A percentile compares a stretch with the other conserved stretches of the same genome.
Evolutionary conservation across 2,113 vertebrate genomes (phyloP).

Genomic region (Gorsachius goisagi): DNA sequence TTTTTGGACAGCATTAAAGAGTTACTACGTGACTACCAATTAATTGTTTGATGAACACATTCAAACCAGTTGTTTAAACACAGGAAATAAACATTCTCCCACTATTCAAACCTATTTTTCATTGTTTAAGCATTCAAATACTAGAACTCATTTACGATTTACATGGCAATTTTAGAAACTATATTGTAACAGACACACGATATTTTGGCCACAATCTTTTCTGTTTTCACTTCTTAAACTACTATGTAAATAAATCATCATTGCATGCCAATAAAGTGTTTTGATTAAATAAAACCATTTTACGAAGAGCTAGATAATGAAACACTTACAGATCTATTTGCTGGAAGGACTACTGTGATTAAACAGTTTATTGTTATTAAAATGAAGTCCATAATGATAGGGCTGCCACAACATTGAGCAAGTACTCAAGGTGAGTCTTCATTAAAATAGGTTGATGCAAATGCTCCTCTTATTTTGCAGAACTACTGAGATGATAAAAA

Average conservation of each 20-base stretch:
- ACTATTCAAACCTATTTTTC: not conserved
- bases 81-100: not conserved
- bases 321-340: constrained; percentile 5
- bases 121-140: not conserved
- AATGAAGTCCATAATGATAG: not conserved
- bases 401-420: not conserved
- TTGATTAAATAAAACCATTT: constrained; percentile 25
- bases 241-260: constrained; percentile 31
- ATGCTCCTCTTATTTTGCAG: not conserved
- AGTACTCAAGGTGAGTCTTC: constrained; percentile 3
- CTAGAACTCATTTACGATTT: constrained; percentile 4
- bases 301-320: not conserved
- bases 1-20: not conserved
- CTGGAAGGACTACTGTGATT: not conserved
- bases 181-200: not conserved
- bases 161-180: not conserved
- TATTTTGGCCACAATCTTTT: constrained; percentile 24
- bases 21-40: not conserved
- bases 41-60: not conserved
- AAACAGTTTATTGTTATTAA: constrained; percentile 2
- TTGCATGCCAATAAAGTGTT: constrained; percentile 11
- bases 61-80: not conserved
- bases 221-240: constrained; percentile 5
- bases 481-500: not conserved
- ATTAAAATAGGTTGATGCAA: not conserved